Percentiles rank a stretch among this genome's conserved stretches.
phyloP scores from a whole-genome alignment of 23 tunicate species.

The Ciona savignyi region DNA sequence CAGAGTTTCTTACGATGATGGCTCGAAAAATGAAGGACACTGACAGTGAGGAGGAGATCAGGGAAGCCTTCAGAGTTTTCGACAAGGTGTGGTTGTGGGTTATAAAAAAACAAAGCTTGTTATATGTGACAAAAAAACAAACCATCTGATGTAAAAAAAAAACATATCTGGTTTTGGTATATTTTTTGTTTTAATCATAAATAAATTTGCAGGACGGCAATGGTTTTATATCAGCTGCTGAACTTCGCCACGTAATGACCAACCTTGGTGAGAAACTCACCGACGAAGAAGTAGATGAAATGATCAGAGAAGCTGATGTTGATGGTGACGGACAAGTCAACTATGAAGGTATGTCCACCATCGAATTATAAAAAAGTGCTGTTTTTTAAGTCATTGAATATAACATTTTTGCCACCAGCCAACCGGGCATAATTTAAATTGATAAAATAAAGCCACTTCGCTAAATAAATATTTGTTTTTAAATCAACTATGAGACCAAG shows the following conservation, averaged over 20 bases:
- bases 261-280: conserved; percentile 84
- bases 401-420: too few relatives aligned
- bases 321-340: conserved; percentile 90
- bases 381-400: too few relatives aligned
- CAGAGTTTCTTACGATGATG: conserved; percentile 98
- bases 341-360: conserved; percentile 33
- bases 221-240: conserved; percentile 74
- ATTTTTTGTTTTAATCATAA: too few relatives aligned
- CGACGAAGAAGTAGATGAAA: conserved; percentile 86
- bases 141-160: too few relatives aligned
- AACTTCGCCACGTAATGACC: conserved; percentile 82
- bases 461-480: too few relatives aligned
- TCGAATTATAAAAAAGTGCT: too few relatives aligned
- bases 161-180: background rate
- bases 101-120: too few relatives aligned
- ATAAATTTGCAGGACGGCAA: conserved; percentile 30
- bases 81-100: too few relatives aligned
- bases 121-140: too few relatives aligned
- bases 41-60: conserved; percentile 88
- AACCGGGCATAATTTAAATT: too few relatives aligned
- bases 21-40: conserved; percentile 98
- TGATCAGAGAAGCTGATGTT: conserved; percentile 77
- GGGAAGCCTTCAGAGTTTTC: conserved; percentile 95
- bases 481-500: too few relatives aligned
- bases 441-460: too few relatives aligned